Conservation (phyloP, 2,113 vertebrate genomes). For the Alaudala cheleensis region DNA sequence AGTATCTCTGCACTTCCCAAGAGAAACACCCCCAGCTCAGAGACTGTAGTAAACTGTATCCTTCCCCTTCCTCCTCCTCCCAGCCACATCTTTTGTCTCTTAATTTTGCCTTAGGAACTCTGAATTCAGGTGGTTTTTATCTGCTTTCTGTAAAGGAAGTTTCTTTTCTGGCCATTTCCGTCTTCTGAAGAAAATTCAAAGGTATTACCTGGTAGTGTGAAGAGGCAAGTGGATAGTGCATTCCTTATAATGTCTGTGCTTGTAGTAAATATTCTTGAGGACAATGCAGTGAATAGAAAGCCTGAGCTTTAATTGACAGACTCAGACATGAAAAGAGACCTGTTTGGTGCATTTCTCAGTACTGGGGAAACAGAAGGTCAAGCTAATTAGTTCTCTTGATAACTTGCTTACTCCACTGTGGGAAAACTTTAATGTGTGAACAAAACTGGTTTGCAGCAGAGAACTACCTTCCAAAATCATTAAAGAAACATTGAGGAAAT, state of each 20-base stretch:
- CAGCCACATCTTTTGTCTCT: neutral
- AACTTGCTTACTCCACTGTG: conserved; percentile 25
- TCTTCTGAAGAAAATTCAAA: conserved; percentile 17
- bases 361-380: conserved; percentile 36
- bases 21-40: neutral
- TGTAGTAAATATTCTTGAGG: neutral
- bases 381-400: conserved; percentile 59
- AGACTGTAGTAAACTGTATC: accelerated
- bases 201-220: neutral
- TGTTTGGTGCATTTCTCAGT: conserved; percentile 19
- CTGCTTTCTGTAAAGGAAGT: neutral
- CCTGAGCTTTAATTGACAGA: conserved; percentile 32
- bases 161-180: neutral
- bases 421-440: conserved; percentile 26
- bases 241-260: neutral
- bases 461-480: conserved; percentile 29
- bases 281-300: neutral
- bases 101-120: neutral
- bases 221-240: conserved; percentile 7
- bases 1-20: neutral
- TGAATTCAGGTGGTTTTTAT: neutral
- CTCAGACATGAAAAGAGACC: neutral
- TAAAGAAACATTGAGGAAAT: conserved; percentile 36
- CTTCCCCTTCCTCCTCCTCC: neutral
- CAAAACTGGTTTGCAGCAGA: conserved; percentile 21